A percentile compares a stretch with the other conserved stretches of the same genome.
Evolutionary conservation across 2,888 invertebrate genomes (phyloP).

Genomic region (Dolichomitus sp.): DNA sequence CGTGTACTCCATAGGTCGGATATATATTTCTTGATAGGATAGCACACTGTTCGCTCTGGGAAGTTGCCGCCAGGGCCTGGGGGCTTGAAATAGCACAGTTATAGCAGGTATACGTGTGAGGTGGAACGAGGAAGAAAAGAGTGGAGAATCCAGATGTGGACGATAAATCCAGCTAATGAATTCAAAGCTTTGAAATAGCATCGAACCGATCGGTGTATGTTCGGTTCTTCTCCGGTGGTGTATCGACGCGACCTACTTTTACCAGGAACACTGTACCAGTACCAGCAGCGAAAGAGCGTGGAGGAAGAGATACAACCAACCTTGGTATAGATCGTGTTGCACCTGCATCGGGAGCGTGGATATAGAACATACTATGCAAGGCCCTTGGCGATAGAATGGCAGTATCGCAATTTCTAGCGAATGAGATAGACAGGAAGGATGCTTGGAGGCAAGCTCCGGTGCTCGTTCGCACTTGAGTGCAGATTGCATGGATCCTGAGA

Average conservation of each 20-base stretch:
- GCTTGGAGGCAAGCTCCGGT: neutral
- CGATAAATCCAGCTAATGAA: constrained; percentile 80
- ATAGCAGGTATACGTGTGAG: constrained; percentile 7
- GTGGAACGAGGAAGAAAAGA: constrained; percentile 28
- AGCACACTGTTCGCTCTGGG: neutral
- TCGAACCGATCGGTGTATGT: constrained; percentile 71
- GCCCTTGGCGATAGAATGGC: constrained; percentile 13
- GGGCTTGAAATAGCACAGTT: constrained; percentile 19
- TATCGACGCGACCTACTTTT: constrained; percentile 82
- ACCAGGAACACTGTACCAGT: constrained; percentile 27
- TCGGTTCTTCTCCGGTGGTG: constrained; percentile 64
- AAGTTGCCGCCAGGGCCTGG: constrained; percentile 21
- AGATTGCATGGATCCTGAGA: constrained; percentile 29
- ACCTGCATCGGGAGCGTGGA: constrained; percentile 3
- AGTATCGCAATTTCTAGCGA: constrained; percentile 18
- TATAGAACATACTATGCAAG: neutral
- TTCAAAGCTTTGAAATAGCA: constrained; percentile 78
- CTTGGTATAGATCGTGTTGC: constrained; percentile 34
- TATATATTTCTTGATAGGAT: constrained; percentile 40
- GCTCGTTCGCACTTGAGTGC: constrained; percentile 26
- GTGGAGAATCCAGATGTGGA: constrained; percentile 48
- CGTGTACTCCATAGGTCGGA: constrained; percentile 8
- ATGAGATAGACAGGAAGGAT: constrained; percentile 13
- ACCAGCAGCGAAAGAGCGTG: constrained; percentile 25
- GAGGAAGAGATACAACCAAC: constrained; percentile 3